Percentiles rank a stretch among this genome's conserved stretches.
Conservation (phyloP, 2,888 invertebrate genomes). For the Idaea biselata region DNA sequence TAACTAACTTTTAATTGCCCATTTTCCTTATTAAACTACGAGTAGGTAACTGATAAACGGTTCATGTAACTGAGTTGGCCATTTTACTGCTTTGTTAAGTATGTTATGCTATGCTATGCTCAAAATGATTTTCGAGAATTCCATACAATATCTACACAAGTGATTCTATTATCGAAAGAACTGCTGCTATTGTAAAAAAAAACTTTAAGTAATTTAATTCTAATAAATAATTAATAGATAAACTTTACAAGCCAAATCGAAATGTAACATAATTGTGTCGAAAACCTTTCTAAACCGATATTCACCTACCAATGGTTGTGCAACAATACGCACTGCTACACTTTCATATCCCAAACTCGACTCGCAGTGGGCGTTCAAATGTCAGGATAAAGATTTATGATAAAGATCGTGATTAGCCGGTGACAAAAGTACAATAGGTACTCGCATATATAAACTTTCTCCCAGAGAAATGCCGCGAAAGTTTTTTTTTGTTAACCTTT, state of each 20-base stretch:
- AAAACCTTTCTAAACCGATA: slow-evolving; percentile 39
- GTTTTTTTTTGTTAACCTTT: slow-evolving; percentile 39
- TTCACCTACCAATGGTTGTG: slow-evolving; percentile 39
- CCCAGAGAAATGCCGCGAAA: slow-evolving; percentile 69
- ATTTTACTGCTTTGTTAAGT: too few species aligned
- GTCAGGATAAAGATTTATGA: slow-evolving; percentile 65
- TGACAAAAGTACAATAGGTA: slow-evolving; percentile 68
- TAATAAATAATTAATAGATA: slow-evolving; percentile 14
- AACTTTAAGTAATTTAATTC: slow-evolving; percentile 23
- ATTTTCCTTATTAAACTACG: too few species aligned
- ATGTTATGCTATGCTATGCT: too few species aligned
- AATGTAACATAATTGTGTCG: not conserved
- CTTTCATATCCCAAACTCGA: slow-evolving; percentile 59
- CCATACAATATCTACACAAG: too few species aligned
- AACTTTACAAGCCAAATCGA: slow-evolving; percentile 15
- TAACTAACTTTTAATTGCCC: too few species aligned
- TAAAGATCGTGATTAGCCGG: slow-evolving; percentile 64
- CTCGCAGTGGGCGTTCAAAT: slow-evolving; percentile 62
- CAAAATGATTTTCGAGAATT: too few species aligned
- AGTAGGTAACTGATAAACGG: too few species aligned
- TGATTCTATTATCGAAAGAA: too few species aligned
- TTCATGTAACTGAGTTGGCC: too few species aligned
- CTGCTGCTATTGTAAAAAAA: too few species aligned
- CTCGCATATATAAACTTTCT: slow-evolving; percentile 65
- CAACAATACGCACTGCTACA: slow-evolving; percentile 47